phyloP scores from a whole-genome alignment of 2,113 vertebrate genomes.

The Piprites chloris region DNA sequence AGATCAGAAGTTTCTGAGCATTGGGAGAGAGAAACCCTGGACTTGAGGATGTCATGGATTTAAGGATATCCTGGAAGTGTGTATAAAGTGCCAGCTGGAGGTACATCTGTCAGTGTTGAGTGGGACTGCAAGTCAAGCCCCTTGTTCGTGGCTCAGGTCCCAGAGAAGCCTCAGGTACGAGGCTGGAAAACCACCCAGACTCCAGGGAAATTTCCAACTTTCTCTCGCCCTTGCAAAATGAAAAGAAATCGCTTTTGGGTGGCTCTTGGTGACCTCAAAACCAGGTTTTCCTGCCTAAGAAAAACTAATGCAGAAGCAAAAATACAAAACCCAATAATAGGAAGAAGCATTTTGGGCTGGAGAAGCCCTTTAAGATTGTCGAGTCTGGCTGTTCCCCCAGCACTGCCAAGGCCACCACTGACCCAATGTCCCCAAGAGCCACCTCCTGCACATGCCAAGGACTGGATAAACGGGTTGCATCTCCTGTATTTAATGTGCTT shows the following conservation, averaged over 20 bases:
- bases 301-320: not conserved
- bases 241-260: not conserved
- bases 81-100: not conserved
- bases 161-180: not conserved
- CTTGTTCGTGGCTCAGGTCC: not conserved
- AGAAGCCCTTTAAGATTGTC: too few relatives aligned
- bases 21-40: not conserved
- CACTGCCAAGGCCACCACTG: not conserved
- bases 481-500: not conserved
- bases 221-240: not conserved
- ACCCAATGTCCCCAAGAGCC: not conserved
- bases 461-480: accelerated
- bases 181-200: not conserved
- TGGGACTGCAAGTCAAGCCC: not conserved
- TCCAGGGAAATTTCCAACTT: not conserved
- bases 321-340: not conserved
- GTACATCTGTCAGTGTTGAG: not conserved
- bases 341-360: not conserved
- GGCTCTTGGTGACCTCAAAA: not conserved
- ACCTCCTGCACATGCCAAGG: accelerated
- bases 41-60: not conserved
- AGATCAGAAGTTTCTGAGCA: not conserved
- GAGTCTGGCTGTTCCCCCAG: accelerated
- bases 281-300: not conserved
- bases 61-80: not conserved